phyloP scores from a whole-genome alignment of 2,888 invertebrate genomes.

The Leistus spinibarbis region DNA sequence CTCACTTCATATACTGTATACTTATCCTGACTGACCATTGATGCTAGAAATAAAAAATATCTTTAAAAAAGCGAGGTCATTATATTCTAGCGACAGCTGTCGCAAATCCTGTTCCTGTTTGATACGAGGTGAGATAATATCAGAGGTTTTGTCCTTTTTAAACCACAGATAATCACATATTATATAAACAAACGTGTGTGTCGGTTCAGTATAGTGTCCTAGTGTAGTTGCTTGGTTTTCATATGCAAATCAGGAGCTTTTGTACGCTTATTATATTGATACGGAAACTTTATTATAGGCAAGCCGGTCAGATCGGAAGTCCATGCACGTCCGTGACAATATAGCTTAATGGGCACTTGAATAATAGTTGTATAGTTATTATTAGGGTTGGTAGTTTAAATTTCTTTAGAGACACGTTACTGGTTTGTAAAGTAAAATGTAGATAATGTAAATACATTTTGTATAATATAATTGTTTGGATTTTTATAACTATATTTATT shows the following conservation, averaged over 20 bases:
- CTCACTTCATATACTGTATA: too few species aligned
- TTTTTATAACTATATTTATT: too few species aligned
- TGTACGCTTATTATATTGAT: neutral
- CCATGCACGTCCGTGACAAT: neutral
- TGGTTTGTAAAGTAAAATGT: too few species aligned
- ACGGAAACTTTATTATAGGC: neutral
- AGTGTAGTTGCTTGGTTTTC: neutral
- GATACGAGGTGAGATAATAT: constrained; percentile 13
- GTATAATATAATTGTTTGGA: too few species aligned
- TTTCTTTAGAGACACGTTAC: too few species aligned
- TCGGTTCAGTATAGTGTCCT: neutral
- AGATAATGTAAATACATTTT: too few species aligned
- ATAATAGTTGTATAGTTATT: neutral
- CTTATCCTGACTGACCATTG: neutral
- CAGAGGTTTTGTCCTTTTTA: constrained; percentile 12
- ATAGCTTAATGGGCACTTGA: neutral
- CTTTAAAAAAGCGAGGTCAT: neutral
- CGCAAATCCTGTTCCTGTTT: neutral
- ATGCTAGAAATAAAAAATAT: neutral
- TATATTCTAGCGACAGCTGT: neutral
- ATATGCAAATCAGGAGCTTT: neutral
- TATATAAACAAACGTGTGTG: neutral
- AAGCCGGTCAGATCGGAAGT: neutral
- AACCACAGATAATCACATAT: constrained; percentile 32
- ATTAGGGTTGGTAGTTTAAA: neutral